phyloP scores from a whole-genome alignment of 2,888 invertebrate species.

The Scaptomyza reducta region DNA sequence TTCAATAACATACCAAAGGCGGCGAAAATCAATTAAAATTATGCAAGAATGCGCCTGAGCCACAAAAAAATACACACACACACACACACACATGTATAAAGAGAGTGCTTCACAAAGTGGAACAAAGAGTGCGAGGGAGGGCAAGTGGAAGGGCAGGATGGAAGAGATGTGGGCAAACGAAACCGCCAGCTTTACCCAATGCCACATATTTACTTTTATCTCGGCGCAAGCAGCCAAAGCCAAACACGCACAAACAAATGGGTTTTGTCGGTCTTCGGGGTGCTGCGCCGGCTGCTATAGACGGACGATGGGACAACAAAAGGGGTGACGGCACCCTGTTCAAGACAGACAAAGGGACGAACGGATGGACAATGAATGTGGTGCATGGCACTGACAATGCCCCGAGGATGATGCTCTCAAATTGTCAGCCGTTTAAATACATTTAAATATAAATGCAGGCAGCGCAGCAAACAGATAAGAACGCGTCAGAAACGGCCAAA shows the following conservation, averaged over 20 bases:
- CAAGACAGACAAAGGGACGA: slow-evolving; percentile 26
- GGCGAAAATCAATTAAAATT: slow-evolving; percentile 71
- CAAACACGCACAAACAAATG: slow-evolving; percentile 74
- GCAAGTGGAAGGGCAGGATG: not conserved
- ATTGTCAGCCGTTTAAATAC: slow-evolving; percentile 80
- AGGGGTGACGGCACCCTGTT: slow-evolving; percentile 21
- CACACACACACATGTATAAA: not conserved
- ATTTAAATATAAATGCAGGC: slow-evolving; percentile 75
- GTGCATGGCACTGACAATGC: slow-evolving; percentile 65
- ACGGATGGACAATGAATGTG: slow-evolving; percentile 67
- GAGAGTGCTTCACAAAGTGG: slow-evolving; percentile 15
- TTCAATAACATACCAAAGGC: slow-evolving; percentile 54
- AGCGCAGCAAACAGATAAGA: slow-evolving; percentile 38
- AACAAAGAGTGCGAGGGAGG: slow-evolving; percentile 8
- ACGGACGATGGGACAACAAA: slow-evolving; percentile 1
- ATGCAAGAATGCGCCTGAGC: slow-evolving; percentile 57
- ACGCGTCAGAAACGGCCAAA: slow-evolving; percentile 31
- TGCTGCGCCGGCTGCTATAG: slow-evolving; percentile 1
- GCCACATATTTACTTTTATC: slow-evolving; percentile 80
- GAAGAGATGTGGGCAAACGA: slow-evolving; percentile 47
- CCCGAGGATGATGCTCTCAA: slow-evolving; percentile 66
- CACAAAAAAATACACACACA: slow-evolving; percentile 21
- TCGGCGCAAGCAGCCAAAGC: slow-evolving; percentile 67
- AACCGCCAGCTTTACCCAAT: slow-evolving; percentile 65
- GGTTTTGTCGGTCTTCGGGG: slow-evolving; percentile 47